These are phyloP conservation scores for Montipora foliosa DNA, from an alignment of 64 coral and sea anemone genomes.

Conservation along the genomic window DNA sequence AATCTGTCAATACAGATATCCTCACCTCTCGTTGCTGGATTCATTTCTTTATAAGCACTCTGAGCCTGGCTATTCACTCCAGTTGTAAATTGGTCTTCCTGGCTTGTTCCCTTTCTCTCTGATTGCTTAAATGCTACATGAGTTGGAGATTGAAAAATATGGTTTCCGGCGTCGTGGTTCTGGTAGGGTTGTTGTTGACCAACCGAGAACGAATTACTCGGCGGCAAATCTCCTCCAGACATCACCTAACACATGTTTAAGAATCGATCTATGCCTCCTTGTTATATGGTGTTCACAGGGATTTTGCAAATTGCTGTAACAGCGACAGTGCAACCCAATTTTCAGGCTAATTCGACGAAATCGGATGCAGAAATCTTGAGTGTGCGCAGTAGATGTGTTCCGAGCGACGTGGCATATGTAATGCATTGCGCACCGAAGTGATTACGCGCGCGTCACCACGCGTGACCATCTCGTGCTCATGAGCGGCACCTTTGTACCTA, in stretches of 20 bases:
- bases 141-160: slow-evolving; percentile 20
- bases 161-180: slow-evolving; percentile 22
- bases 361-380: slow-evolving; percentile 18
- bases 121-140: slow-evolving; percentile 21
- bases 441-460: slow-evolving; percentile 1
- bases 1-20: slow-evolving; percentile 34
- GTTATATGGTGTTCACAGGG: not conserved
- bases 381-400: slow-evolving; percentile 49
- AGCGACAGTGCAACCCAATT: slow-evolving; percentile 29
- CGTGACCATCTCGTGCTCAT: not conserved
- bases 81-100: slow-evolving; percentile 3
- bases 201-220: slow-evolving; percentile 56
- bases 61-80: slow-evolving; percentile 1
- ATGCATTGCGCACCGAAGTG: slow-evolving; percentile 43
- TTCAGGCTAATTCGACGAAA: slow-evolving; percentile 1
- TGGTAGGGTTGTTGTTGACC: slow-evolving; percentile 45
- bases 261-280: not conserved
- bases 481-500: not conserved
- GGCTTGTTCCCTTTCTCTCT: slow-evolving; percentile 16
- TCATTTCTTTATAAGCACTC: slow-evolving; percentile 26
- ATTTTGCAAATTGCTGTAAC: not conserved
- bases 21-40: slow-evolving; percentile 43
- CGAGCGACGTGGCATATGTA: slow-evolving; percentile 42
- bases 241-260: slow-evolving; percentile 44
- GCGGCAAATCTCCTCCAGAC: slow-evolving; percentile 45